Base-by-base conservation (phyloP, 2,113 vertebrate genomes). In the Peromyscus polionotus region DNA sequence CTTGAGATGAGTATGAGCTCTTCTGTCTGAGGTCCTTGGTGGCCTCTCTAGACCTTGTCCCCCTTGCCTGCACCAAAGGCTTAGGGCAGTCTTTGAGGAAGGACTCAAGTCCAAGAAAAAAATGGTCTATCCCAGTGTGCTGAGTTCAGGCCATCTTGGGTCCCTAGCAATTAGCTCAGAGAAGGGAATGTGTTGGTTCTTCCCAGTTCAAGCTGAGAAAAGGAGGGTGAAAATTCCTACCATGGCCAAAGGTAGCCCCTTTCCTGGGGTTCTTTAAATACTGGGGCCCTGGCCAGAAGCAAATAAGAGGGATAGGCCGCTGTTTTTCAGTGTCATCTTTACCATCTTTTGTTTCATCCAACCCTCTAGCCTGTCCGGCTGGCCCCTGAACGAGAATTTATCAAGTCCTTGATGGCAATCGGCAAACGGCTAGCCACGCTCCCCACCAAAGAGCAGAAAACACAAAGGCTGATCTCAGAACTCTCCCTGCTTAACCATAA, bases 361-460 rank as follows among this genome's bases (percentile, higher is more conserved):
- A 61, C 22, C 39, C n/a, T 2, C 42, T 36, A 99, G 99, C 99
- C 99, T 0, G 98, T 99, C 93, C 98, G 99, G 19, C 98, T 99
- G 33, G 99, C 99, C 0, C 99, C 99, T 1, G 99, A 99, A 98
- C 98, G 99, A 9, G 99, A 99, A 51, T 99, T 99, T 98, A 99
- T 99, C 95, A 99, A 99, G 96, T 99, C 99, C 0, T 98, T 99
- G 96, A 99, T 99, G 98, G 99, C 99, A 9, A 99, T 99, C 12
- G 99, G 99, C 88, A 99, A 99, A 98, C 99, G 99, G 4, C 95
- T 99, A 97, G 99, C 99, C 86, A 99, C 99, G 0, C 98, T 99
- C 94, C 99, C 99, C n/a, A 99, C 99, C 98, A 99, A 99, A 96
- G 99, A 99, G 98, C 99, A 99, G 99, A 99, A 99, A 97, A 99